Evolutionary conservation across 1,140 invertebrate genomes (phyloP), one percentile per base, ranked within the genome.

Genomic region (Bicyclus anynana): DNA sequence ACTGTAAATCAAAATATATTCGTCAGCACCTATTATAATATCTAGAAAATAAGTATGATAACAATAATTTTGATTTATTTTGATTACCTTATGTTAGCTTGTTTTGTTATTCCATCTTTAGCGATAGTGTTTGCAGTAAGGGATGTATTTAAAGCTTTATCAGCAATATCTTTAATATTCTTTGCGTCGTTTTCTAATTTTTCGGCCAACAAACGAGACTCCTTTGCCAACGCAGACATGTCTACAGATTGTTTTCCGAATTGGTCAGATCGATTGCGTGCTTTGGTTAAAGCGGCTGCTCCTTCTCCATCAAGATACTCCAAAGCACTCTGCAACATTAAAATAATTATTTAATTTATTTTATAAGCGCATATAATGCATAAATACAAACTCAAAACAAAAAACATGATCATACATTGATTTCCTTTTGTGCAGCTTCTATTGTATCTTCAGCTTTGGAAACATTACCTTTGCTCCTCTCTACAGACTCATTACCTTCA

Each of bases 191-290:
- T 91, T 72, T 92, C 93, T 57, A 94, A 92, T 87, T 92, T 90
- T 64, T 97, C 94, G 1, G 96, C 95, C 2, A 95, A 71, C 10
- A 92, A 80, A 16, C 97, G 91, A 2, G 97, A 96, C 77, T 97
- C 94, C 54, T 95, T 92, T 0, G 97, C 96, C 40, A 98, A 95
- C 12, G 93, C 91, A 0, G 97, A 97, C 95, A 99, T 98, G 67
- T 96, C 93, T 17, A 95, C 91, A 13, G 96, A 98, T 74, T 98
- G 95, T 64, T 97, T 94, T 5, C 97, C 97, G 80, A 97, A 96
- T 82, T 96, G 93, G 38, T 93, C 91, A 0, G 97, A 96, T 35
- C 95, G 93, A 66, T 95, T 93, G 73, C 93, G 91, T 0, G 97
- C 97, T 67, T 94, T 94, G 1, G 91, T 83, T 37, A 98, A 83